phyloP scores from a whole-genome alignment of 2,888 invertebrate species.

The Macrosoma leucophasiata region DNA sequence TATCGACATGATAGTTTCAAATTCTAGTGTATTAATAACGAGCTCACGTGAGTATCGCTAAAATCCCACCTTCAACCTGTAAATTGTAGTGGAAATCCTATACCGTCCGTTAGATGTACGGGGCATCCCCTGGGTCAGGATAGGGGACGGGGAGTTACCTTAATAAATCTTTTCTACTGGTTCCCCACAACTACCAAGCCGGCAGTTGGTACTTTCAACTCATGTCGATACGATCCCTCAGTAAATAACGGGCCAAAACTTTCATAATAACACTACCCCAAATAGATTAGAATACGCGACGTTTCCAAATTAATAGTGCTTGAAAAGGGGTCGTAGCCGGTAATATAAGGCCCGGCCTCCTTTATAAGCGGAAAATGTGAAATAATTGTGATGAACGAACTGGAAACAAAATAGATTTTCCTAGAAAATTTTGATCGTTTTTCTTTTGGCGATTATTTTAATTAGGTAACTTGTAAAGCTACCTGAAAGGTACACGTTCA shows the following conservation, averaged over 20 bases:
- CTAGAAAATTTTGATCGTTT: no score
- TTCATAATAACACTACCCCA: slow-evolving; percentile 59
- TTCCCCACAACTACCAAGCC: slow-evolving; percentile 67
- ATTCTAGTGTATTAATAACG: no score
- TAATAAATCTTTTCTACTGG: slow-evolving; percentile 70
- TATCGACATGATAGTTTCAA: no score
- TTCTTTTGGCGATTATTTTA: no score
- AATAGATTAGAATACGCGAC: slow-evolving; percentile 52
- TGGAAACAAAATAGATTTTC: no score
- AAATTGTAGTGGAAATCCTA: slow-evolving; percentile 70
- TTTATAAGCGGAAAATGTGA: not conserved
- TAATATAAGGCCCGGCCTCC: slow-evolving; percentile 8
- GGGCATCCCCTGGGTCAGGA: slow-evolving; percentile 61
- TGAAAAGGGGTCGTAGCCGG: slow-evolving; percentile 42
- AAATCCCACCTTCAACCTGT: no score
- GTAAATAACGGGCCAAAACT: slow-evolving; percentile 60
- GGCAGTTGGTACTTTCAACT: slow-evolving; percentile 32
- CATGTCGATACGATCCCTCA: slow-evolving; percentile 36
- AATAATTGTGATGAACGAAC: no score
- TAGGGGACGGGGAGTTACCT: slow-evolving; percentile 56
- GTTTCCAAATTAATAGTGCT: slow-evolving; percentile 49
- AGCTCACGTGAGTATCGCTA: no score
- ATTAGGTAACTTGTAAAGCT: no score
- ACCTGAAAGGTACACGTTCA: no score
- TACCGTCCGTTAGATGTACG: slow-evolving; percentile 68